A percentile compares a stretch with the other conserved stretches of the same genome.
Evolutionary conservation across 2,113 vertebrate genomes (phyloP).

Genomic region (Phyllostomus hastatus): DNA sequence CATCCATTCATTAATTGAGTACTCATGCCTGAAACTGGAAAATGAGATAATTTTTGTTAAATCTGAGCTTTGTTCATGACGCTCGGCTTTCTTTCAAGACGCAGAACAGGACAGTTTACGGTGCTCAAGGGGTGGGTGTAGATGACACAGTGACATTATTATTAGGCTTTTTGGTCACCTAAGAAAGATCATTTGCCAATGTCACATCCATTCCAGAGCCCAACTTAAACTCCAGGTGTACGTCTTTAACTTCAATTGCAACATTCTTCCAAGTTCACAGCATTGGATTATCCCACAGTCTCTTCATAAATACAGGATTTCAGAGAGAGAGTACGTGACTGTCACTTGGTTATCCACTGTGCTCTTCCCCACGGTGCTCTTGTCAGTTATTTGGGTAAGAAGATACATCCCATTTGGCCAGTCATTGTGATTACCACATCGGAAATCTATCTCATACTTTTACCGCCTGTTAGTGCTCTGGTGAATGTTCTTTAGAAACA

Average conservation of each 20-base stretch:
- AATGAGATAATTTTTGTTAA: neutral
- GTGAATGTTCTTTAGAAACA: conserved; percentile 31
- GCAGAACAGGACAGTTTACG: neutral
- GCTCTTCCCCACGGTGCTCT: neutral
- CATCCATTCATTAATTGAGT: neutral
- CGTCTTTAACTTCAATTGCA: neutral
- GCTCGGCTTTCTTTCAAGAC: neutral
- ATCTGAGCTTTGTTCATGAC: neutral
- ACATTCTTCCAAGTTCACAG: neutral
- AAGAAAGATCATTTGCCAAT: neutral
- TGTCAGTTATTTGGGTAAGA: conserved; percentile 6
- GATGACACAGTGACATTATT: neutral
- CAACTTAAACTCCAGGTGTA: neutral
- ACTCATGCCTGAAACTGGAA: neutral
- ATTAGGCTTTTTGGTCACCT: neutral
- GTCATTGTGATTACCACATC: neutral
- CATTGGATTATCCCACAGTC: neutral
- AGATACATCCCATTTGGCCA: neutral
- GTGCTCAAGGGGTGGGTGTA: neutral
- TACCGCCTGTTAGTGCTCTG: neutral
- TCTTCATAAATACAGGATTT: neutral
- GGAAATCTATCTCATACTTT: neutral
- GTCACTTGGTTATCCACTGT: neutral
- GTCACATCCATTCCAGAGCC: neutral
- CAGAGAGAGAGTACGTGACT: neutral